Evolutionary conservation across 2,113 vertebrate species (phyloP).

Genomic region (Patagioenas fasciata): DNA sequence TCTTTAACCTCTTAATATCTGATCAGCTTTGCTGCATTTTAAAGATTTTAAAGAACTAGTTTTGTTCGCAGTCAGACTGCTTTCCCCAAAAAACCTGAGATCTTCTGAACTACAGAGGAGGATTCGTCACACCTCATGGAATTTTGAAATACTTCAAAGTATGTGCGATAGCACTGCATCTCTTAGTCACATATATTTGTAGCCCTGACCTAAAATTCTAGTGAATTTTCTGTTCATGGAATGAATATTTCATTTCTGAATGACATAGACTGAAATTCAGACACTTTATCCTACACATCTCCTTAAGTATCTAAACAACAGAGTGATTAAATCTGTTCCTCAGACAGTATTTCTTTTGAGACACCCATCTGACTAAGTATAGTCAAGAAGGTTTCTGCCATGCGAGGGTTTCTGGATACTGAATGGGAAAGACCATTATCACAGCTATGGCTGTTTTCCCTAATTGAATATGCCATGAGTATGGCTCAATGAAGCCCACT

Average conservation of each 20-base stretch:
- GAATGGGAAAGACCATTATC: background rate
- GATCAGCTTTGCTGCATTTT: background rate
- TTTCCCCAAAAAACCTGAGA: background rate
- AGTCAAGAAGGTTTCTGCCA: background rate
- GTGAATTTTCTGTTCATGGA: background rate
- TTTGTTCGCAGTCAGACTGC: background rate
- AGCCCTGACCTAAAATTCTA: background rate
- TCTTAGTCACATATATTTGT: background rate
- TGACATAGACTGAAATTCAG: background rate
- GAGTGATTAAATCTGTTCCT: background rate
- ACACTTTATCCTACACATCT: background rate
- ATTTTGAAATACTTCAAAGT: background rate
- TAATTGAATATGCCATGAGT: background rate
- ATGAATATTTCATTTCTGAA: background rate
- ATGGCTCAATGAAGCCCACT: background rate
- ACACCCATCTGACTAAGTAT: background rate
- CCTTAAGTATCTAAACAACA: background rate
- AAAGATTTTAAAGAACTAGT: background rate
- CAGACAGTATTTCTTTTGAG: background rate
- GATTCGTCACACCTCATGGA: background rate
- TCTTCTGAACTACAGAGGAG: background rate
- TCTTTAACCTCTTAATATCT: background rate
- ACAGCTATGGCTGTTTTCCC: background rate
- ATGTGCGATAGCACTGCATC: background rate
- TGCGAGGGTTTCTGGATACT: background rate